Base-by-base conservation (phyloP, 2,113 vertebrate species). In the Vanacampus margaritifer region DNA sequence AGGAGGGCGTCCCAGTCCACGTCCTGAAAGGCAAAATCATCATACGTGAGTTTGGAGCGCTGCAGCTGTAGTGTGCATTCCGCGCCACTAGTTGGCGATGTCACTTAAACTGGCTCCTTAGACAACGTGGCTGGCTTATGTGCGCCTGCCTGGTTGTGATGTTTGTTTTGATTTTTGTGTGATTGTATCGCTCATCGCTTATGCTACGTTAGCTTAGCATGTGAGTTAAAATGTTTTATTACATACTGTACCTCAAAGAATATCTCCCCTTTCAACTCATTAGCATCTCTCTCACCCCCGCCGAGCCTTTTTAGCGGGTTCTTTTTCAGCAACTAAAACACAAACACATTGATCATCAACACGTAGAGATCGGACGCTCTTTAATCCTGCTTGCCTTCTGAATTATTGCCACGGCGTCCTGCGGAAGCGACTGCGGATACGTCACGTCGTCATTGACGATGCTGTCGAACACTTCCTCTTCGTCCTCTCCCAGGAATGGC, bases 391-490 rank as follows among this genome's bases (percentile, higher is more conserved):
- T 36, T 88, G 97, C 97, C 94, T 97, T 95, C 68, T 93, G 93
- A 72, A 98, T 91, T 66, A 98, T 91, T 67, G 92, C 77, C 17
- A 95, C 92, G 0, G 93, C 94, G 35, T 95, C 92, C 0, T 77
- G 79, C 0, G 96, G 95, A 54, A 99, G 92, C 74, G 92, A 95
- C 1, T 72, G 84, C 0, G 96, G 97, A 78, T 94, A 96, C 2
- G 88, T 91, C 8, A 94, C 94, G 1, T 98, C 95, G 5, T 93
- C 91, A 0, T 96, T 98, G 54, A 98, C 95, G 11, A 99, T 99
- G 78, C 95, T 97, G 83, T 98, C 96, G 64, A 99, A 99, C 80
- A 99, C 95, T 79, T 98, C 97, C 75, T 99, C 97, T 75, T 99
- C 97, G 0, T 98, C 95, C 67, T 99, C 97, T 46, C 97, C 97